Percentiles rank a stretch among this genome's conserved stretches.
phyloP scores from a whole-genome alignment of 2,797 vertebrate species.

The Pseudochaenichthys georgianus region DNA sequence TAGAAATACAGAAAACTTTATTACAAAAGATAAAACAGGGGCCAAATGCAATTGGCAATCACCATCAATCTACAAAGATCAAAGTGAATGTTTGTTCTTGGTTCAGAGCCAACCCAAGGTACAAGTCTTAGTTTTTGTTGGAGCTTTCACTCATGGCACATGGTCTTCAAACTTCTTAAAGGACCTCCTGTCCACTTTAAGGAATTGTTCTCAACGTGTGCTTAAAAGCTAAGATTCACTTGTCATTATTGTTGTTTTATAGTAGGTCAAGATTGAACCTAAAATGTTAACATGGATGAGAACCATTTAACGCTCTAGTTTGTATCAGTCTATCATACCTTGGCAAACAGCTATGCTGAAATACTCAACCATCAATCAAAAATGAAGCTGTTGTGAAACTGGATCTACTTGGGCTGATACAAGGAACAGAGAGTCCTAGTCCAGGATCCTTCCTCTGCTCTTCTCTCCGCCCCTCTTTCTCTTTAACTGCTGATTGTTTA shows the following conservation, averaged over 20 bases:
- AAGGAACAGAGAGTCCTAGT: conserved; percentile 40
- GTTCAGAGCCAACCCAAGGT: not conserved
- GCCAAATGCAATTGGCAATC: not conserved
- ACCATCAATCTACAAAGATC: not conserved
- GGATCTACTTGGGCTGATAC: conserved; percentile 46
- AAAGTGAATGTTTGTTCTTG: not conserved
- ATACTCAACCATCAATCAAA: conserved; percentile 15
- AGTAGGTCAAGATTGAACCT: not conserved
- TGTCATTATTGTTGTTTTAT: not conserved
- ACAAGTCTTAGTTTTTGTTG: not conserved
- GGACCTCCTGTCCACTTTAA: not conserved
- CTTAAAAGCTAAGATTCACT: not conserved
- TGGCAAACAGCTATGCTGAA: not conserved
- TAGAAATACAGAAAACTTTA: not conserved
- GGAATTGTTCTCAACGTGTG: not conserved
- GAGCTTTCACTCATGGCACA: not conserved
- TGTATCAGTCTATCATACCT: not conserved
- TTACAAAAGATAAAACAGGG: not conserved
- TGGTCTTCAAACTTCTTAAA: not conserved
- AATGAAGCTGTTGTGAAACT: conserved; percentile 22
- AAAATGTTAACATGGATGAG: not conserved
- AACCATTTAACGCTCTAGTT: not conserved
- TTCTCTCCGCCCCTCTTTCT: conserved; percentile 50
- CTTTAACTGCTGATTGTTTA: conserved; percentile 78
- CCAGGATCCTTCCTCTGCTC: conserved; percentile 61